These are phyloP conservation scores for Diorhabda elongata DNA, from an alignment of 1,140 invertebrate species.

Conservation along the genomic window DNA sequence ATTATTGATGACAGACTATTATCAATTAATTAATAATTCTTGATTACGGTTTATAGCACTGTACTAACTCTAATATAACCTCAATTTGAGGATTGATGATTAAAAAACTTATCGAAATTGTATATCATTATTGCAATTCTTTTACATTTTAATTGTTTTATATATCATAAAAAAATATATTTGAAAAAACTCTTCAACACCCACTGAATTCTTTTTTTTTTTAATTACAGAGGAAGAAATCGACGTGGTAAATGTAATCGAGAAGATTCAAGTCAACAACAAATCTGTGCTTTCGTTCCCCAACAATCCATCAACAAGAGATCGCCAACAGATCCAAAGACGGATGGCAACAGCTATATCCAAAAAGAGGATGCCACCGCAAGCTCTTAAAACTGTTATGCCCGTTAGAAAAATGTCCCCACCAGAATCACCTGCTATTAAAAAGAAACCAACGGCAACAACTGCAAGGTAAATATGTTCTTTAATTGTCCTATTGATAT, in stretches of 20 bases:
- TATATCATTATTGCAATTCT: too few relatives aligned
- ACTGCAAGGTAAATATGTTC: neutral
- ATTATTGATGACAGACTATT: too few relatives aligned
- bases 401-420: constrained; percentile 25
- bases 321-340: constrained; percentile 55
- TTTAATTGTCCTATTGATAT: too few relatives aligned
- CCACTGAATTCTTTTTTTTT: constrained; percentile 9
- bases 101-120: too few relatives aligned
- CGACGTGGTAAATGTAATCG: constrained; percentile 68
- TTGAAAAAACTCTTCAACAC: neutral
- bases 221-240: constrained; percentile 65
- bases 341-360: constrained; percentile 47
- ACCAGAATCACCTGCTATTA: constrained; percentile 15
- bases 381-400: constrained; percentile 36
- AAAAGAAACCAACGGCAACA: constrained; percentile 19
- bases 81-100: too few relatives aligned
- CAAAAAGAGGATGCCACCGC: constrained; percentile 24
- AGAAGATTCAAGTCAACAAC: constrained; percentile 48
- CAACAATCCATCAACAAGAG: constrained; percentile 58
- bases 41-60: too few relatives aligned
- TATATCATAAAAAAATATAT: neutral
- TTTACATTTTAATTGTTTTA: neutral
- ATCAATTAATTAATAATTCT: too few relatives aligned
- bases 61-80: too few relatives aligned
- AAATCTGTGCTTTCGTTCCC: constrained; percentile 51